Evolutionary conservation across 2,113 vertebrate species (phyloP), one percentile per base, ranked within the genome.

Genomic region (Dipodomys spectabilis): DNA sequence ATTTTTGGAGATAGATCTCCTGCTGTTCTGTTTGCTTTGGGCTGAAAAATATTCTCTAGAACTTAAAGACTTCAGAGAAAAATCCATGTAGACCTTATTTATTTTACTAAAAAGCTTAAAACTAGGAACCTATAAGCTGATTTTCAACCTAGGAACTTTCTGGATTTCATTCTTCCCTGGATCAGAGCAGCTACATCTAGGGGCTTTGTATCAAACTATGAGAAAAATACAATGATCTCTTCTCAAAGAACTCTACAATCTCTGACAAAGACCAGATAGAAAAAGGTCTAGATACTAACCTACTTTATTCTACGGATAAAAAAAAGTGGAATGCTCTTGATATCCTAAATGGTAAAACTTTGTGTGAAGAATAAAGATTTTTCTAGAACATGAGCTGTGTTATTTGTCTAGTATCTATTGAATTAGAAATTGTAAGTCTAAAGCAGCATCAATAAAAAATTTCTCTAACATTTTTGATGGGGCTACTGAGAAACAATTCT

Each of bases 261-360:
- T 75, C 2, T 49, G 18, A 0, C 20, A 86, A 62, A 64, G 22
- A 32, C 4, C n/a, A 57, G 67, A 5, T 0, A 0, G 45, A 5
- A 16, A 83, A 74, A 27, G 89, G 69, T 53, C 39, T 67, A 75
- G 22, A 45, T 27, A 53, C 4, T 2, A 30, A 2, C 3, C 65
- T 53, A 12, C 28, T 83, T 84, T 67, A 6, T 16, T 6, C 7
- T 83, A 1, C 10, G 27, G 16, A 22, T 4, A 7, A 22, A 88
- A 22, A 88, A 74, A 35, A 22, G 0, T 35, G 4, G 16, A 9
- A 49, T 62, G n/a, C 0, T 80, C 88, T 74, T 80, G 5, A 1
- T 44, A 57, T 32, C 13, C 10, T 57, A 49, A 71, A 39, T 65
- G 27, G 13, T 28, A 2, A 2, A 82, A 44, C 22, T 67, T 80